Base-by-base conservation (phyloP, 2,888 invertebrate genomes). In the Ernsta delagoae region DNA sequence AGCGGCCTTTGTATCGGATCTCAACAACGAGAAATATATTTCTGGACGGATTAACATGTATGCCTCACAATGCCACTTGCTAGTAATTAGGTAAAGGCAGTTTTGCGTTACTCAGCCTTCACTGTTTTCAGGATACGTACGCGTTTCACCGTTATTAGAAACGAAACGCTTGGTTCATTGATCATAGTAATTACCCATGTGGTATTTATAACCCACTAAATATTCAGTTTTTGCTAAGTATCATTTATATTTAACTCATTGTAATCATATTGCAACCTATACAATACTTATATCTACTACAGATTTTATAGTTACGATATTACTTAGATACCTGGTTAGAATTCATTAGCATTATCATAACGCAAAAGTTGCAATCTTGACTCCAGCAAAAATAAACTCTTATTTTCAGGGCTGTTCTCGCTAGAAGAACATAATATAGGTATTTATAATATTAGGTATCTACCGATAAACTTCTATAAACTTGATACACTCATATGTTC, bases 1-100 rank as follows among this genome's bases (percentile, higher is more conserved):
- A 92, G 86, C 89, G 90, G 90, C 87, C 89, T 90, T 88, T 92
- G 91, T 92, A 92, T 92, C 89, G 90, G 87, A 90, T 90, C 86
- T 88, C 78, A 81, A 85, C 84, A 86, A 88, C 86, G 87, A 88
- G 87, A 88, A 88, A 90, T 90, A 90, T 92, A 91, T 90, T 90
- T 88, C 88, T 86, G 79, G 84, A 86, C 82, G 88, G 89, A 92
- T 92, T 92, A 91, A 88, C 88, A 87, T 89, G 86, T 85, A 85
- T 84, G 84, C 86, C 82, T 87, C 85, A 85, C 86, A 85, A 85
- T 84, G 83, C 86, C 82, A 87, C 84, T 85, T 60, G 41, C 11
- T 81, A 74, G 85, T 88, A 90, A 91, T 91, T 90, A 90, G 86
- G 61, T 70, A 70, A 60, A 65, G 75, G 75, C 48, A 48, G 16